These are phyloP conservation scores for Petromus typicus DNA, from an alignment of 2,113 vertebrate species.

Conservation along the genomic window DNA sequence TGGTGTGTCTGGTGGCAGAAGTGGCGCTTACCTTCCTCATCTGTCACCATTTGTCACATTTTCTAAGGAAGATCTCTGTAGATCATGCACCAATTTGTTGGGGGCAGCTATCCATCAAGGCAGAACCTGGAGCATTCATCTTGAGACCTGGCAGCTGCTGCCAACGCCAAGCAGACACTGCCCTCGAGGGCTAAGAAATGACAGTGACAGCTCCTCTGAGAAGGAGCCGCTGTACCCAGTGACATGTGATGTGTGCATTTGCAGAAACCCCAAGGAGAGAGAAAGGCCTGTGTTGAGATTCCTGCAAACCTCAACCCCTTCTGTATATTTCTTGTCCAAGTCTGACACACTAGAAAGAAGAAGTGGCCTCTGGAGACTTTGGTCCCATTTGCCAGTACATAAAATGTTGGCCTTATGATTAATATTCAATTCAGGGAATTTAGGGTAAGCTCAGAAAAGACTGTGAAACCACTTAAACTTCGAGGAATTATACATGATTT, in stretches of 20 bases:
- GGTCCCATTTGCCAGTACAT: background rate
- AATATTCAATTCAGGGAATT: background rate
- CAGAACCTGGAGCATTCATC: constrained; percentile 74
- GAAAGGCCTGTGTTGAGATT: background rate
- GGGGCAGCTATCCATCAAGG: constrained; percentile 80
- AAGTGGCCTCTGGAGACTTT: background rate
- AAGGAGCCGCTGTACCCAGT: background rate
- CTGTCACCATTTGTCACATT: constrained; percentile 77
- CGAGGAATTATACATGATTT: background rate
- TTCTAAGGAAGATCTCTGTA: constrained; percentile 83
- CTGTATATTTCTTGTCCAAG: background rate
- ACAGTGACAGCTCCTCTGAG: constrained; percentile 65
- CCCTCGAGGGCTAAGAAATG: constrained; percentile 64
- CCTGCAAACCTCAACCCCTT: background rate
- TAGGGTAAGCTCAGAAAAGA: background rate
- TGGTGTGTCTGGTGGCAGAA: background rate
- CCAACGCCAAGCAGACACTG: constrained; percentile 76
- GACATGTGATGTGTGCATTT: background rate
- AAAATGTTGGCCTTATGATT: background rate
- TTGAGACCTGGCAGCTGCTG: constrained; percentile 78
- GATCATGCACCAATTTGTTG: constrained; percentile 83
- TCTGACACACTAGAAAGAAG: background rate
- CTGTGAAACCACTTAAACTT: background rate
- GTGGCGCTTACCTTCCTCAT: background rate
- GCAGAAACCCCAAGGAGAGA: background rate